Evolutionary conservation across 2,888 invertebrate species (phyloP), one percentile per base, ranked within the genome.

Genomic region (Thecocarcelia acutangulata): DNA sequence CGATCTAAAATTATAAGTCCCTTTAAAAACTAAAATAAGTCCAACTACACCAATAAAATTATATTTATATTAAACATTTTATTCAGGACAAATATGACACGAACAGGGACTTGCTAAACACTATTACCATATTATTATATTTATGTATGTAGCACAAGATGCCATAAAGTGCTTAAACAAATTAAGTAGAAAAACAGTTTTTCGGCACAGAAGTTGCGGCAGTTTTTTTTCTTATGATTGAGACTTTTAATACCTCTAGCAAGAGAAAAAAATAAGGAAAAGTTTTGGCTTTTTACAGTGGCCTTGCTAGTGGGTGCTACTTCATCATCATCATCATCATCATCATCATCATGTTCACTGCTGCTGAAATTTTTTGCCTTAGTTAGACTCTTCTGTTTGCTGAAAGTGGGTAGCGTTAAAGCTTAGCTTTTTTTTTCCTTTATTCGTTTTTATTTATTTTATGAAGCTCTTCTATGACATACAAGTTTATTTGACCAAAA

Each of bases 281-380:
- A 11, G 28, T 61, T 8, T 42, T 59, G 64, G 11, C 13, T 52
- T 50, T 19, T 11, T 24, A 0, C 28, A 52, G 40, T 66, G 80
- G 83, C 76, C 79, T 75, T 83, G 79, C 68, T 79, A n/a, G 76
- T 76, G 79, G 79, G 72, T 73, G 79, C 73, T 68, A 11, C 44
- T 46, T 28, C 58, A 13, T 50, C 58, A 28, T 40, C 37, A 19
- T 46, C 59, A 44, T 24, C 63, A 44, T 8, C 61, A 63, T 52
- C 54, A 19, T 46, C 59, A 44, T 24, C 63, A 44, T 8, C 61
- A 63, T 52, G 46, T 8, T 15, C 63, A 63, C 56, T 42, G 40
- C 33, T 17, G 19, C 24, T 24, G 40, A 42, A 59, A 58, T 56
- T 48, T 46, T 46, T 2, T 24, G 21, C 11, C 33, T 19, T 12